Percentiles rank a stretch among this genome's conserved stretches.
Evolutionary conservation across 2,888 invertebrate genomes (phyloP).

Genomic region (Fragum sueziense): DNA sequence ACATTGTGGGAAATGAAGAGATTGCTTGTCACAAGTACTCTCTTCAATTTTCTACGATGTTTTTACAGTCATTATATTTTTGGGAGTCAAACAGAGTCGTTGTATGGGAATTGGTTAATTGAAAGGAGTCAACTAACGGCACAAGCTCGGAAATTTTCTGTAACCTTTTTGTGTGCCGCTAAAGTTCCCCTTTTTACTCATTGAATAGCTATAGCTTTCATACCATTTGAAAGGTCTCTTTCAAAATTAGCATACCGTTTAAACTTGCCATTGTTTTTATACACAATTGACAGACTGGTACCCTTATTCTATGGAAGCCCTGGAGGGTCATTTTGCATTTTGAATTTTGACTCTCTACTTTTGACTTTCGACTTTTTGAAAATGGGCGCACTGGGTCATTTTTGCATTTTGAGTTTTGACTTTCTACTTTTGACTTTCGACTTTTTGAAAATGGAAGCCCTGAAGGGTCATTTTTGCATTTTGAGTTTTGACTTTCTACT

Average conservation of each 20-base stretch:
- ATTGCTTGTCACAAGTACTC: too few species aligned
- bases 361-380: too few species aligned
- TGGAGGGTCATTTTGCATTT: too few species aligned
- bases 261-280: neutral
- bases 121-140: neutral
- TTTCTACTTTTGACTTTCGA: too few species aligned
- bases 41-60: neutral
- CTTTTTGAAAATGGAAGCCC: too few species aligned
- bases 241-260: constrained; percentile 4
- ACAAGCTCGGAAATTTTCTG: neutral
- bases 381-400: too few species aligned
- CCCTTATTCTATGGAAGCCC: too few species aligned
- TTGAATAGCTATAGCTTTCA: neutral
- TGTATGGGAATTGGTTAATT: neutral
- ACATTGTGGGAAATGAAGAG: neutral
- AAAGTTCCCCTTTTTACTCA: neutral
- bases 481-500: too few species aligned
- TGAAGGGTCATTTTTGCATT: too few species aligned
- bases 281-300: neutral
- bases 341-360: too few species aligned
- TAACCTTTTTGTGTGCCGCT: neutral
- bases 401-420: too few species aligned
- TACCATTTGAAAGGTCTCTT: constrained; percentile 1
- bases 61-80: neutral
- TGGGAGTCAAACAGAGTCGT: too few species aligned